phyloP scores from a whole-genome alignment of 1,140 invertebrate genomes.

The Drosophila equinoxialis region DNA sequence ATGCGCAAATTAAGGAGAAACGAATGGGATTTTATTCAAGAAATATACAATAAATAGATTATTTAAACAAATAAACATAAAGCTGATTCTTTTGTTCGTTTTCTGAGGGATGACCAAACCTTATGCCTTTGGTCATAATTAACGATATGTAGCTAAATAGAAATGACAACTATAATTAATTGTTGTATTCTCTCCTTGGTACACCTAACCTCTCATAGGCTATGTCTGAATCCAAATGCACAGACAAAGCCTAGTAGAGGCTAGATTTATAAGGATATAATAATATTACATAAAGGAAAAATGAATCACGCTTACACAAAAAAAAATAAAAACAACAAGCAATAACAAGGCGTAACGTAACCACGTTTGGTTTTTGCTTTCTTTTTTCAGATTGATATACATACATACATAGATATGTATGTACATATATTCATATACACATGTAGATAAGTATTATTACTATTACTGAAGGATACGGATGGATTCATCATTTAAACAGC shows the following conservation, averaged over 20 bases:
- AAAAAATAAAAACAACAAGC: not conserved
- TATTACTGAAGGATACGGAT: not conserved
- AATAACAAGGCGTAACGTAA: not conserved
- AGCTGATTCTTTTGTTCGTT: not conserved
- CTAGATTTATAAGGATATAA: slow-evolving; percentile 79
- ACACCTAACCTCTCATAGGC: slow-evolving; percentile 84
- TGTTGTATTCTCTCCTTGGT: slow-evolving; percentile 68
- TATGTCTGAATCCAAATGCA: slow-evolving; percentile 81
- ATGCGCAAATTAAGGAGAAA: not conserved
- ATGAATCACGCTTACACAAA: slow-evolving; percentile 11
- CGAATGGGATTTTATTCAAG: not conserved
- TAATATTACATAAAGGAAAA: not conserved
- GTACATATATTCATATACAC: too few species aligned
- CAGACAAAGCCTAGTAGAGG: slow-evolving; percentile 84
- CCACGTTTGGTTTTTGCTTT: too few species aligned
- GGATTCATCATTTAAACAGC: not conserved
- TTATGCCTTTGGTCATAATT: too few species aligned
- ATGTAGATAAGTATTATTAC: not conserved
- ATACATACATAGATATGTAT: too few species aligned
- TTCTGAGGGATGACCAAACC: too few species aligned
- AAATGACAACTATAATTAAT: slow-evolving; percentile 25
- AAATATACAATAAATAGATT: slow-evolving; percentile 5
- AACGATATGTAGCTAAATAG: not conserved
- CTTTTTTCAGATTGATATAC: not conserved
- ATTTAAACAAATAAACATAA: not conserved